Base-by-base conservation (phyloP, 2,888 invertebrate genomes). In the Drosophila neoperkinsi region DNA sequence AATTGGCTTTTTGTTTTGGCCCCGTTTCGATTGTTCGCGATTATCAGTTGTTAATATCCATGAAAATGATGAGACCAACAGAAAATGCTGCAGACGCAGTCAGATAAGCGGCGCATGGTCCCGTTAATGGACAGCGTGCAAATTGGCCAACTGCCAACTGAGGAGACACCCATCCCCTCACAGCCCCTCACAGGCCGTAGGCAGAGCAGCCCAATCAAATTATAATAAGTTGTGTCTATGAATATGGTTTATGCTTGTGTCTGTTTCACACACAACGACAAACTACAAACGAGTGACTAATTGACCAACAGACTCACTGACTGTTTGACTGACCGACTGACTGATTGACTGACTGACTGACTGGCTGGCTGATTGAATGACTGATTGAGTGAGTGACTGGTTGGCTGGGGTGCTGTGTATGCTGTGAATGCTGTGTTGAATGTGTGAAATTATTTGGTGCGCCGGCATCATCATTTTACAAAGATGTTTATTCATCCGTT, bases 21-120 rank as follows among this genome's bases (percentile, higher is more conserved):
- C 63, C n/a, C 65, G 66, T 77, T 85, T 82, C 67, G 89, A 87
- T 90, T 77, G 81, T 79, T 71, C 78, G 90, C 91, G 90, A 90
- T 90, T 90, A 90, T 90, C 90, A 88, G 90, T 82, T 85, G 90
- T 90, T 90, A 91, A 89, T 84, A 89, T 79, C 82, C 84, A 73
- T 82, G 86, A 88, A 88, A 90, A 87, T 87, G 84, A 77, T 85
- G 88, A 84, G 81, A 69, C 74, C 72, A 67, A 60, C 87, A 76
- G 72, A 79, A 80, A 80, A 71, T 38, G 55, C 59, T 53, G 50
- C 52, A 18, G 64, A 65, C 57, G 50, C 51, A 13, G 41, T 13
- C 43, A 61, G 76, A 86, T 80, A 80, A 88, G 65, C 77, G 89
- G 64, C 84, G 71, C 79, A 76, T 76, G 84, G 70, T 68, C 71